These are phyloP conservation scores for Nephila pilipes DNA, from an alignment of 1,140 invertebrate species.

Conservation along the genomic window DNA sequence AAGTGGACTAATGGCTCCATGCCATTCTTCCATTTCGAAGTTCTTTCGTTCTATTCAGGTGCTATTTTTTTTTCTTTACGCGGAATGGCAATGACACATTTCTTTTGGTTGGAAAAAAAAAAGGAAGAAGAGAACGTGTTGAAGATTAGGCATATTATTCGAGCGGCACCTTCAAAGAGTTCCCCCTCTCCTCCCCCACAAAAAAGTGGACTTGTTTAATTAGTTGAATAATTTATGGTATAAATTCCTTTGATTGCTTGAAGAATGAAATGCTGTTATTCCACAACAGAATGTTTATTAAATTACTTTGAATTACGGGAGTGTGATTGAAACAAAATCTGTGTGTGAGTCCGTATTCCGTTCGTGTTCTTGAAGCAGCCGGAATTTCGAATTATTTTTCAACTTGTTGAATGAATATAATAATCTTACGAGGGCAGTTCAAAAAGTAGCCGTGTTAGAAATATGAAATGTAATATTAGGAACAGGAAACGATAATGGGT, in stretches of 20 bases:
- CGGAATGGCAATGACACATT: not conserved
- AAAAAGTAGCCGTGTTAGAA: no score
- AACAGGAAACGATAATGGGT: no score
- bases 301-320: not conserved
- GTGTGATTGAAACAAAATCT: no score
- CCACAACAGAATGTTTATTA: not conserved
- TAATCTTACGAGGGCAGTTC: no score
- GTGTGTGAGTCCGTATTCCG: no score
- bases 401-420: no score
- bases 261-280: not conserved
- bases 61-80: not conserved
- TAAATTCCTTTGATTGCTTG: not conserved
- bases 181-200: no score
- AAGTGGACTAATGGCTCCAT: slow-evolving; percentile 13
- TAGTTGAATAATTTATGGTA: no score
- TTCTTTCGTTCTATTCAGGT: not conserved
- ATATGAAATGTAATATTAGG: no score
- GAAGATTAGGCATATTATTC: not conserved
- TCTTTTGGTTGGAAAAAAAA: not conserved
- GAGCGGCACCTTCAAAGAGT: not conserved
- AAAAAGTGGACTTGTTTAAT: no score
- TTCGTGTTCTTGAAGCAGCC: no score
- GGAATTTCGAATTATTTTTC: no score
- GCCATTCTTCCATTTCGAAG: slow-evolving; percentile 11
- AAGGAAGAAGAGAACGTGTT: not conserved